Conservation (phyloP, 2,888 invertebrate genomes). For the Tenthredo mesomela region DNA sequence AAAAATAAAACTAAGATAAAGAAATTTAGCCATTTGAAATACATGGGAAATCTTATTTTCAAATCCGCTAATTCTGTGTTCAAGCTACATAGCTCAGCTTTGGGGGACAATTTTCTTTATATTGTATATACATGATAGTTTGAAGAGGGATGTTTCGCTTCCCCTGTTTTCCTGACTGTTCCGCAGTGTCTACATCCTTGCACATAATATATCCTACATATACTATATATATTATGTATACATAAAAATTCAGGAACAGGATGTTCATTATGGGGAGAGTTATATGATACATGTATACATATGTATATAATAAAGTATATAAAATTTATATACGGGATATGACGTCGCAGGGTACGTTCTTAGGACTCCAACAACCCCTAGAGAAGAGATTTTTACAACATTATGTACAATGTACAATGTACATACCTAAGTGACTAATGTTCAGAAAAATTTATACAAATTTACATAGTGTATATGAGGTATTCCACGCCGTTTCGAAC, state of each 20-base stretch:
- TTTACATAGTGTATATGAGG: too few relatives aligned
- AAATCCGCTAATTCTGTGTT: too few relatives aligned
- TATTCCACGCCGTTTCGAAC: too few relatives aligned
- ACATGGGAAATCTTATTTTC: too few relatives aligned
- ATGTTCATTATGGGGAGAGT: constrained; percentile 30
- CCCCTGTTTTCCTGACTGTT: neutral
- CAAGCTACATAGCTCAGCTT: too few relatives aligned
- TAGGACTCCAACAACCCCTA: neutral
- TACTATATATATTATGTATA: neutral
- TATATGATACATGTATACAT: neutral
- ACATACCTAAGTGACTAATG: too few relatives aligned
- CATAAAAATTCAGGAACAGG: neutral
- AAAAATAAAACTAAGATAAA: too few relatives aligned
- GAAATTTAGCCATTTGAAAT: too few relatives aligned
- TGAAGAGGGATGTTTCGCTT: constrained; percentile 1
- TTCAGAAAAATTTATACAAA: too few relatives aligned
- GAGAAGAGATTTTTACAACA: neutral
- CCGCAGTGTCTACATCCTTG: neutral
- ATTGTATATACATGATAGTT: neutral
- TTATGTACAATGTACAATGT: too few relatives aligned
- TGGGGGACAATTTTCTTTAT: too few relatives aligned
- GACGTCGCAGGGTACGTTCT: neutral
- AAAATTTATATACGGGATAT: neutral
- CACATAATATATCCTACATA: neutral
- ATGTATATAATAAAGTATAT: too few relatives aligned